Evolutionary conservation across 2,797 vertebrate species (phyloP).

Genomic region (Margarornis squamiger): DNA sequence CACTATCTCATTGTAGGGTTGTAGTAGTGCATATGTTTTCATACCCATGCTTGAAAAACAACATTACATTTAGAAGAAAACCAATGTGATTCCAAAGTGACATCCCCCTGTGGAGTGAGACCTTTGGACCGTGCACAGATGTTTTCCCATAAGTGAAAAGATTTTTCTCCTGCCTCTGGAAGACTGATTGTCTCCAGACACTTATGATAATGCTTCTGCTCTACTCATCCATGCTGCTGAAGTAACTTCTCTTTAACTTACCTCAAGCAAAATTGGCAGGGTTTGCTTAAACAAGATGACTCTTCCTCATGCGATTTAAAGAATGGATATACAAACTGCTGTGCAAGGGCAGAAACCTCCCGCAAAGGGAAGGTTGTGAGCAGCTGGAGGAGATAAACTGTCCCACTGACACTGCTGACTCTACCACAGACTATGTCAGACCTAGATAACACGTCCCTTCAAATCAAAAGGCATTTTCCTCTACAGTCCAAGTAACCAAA

Average conservation of each 20-base stretch:
- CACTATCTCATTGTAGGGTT: not conserved
- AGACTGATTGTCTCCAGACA: not conserved
- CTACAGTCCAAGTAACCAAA: not conserved
- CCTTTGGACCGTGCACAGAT: not conserved
- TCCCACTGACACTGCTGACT: not conserved
- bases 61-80: not conserved
- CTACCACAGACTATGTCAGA: not conserved
- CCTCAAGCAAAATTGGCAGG: not conserved
- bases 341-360: not conserved
- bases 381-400: not conserved
- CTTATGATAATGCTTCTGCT: not conserved
- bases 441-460: rapidly evolving
- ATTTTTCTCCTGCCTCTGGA: not conserved
- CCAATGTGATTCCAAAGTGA: not conserved
- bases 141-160: not conserved
- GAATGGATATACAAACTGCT: not conserved
- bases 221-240: not conserved
- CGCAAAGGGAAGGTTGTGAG: not conserved
- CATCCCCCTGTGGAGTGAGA: not conserved
- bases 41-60: not conserved
- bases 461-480: not conserved
- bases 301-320: not conserved
- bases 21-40: not conserved
- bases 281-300: not conserved
- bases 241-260: not conserved